These are phyloP conservation scores for Oplegnathus fasciatus DNA, from an alignment of 2,113 vertebrate species.

Conservation along the genomic window DNA sequence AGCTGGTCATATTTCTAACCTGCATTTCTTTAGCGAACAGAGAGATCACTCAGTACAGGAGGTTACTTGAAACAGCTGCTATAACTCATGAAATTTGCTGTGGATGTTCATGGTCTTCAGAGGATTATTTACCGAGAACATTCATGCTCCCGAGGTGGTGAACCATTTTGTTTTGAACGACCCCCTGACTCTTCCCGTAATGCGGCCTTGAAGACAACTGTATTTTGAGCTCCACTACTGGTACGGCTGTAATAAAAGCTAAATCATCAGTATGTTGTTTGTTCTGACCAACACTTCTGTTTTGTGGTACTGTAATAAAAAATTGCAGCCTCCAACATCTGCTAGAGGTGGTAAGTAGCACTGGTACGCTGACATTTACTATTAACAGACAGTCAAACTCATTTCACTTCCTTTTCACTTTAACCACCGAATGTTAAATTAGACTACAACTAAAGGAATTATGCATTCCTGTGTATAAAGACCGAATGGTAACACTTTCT, in stretches of 20 bases:
- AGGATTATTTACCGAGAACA: slow-evolving; percentile 7
- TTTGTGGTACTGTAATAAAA: slow-evolving; percentile 19
- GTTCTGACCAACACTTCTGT: slow-evolving; percentile 7
- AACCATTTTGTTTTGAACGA: slow-evolving; percentile 26
- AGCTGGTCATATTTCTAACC: not conserved
- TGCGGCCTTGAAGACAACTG: not conserved
- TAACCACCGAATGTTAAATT: slow-evolving; percentile 13
- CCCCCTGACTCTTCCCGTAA: slow-evolving; percentile 5
- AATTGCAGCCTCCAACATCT: slow-evolving; percentile 28
- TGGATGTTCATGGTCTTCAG: slow-evolving; percentile 1
- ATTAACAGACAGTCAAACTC: slow-evolving; percentile 6
- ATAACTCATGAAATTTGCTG: not conserved
- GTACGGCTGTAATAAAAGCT: slow-evolving; percentile 12
- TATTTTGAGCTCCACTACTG: slow-evolving; percentile 1
- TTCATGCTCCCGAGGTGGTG: not conserved
- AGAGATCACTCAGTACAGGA: not conserved
- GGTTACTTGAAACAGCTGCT: too few relatives aligned
- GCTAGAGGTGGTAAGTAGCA: not conserved
- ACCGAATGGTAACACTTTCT: not conserved
- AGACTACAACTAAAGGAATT: slow-evolving; percentile 3
- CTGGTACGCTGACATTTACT: slow-evolving; percentile 25
- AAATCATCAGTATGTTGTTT: slow-evolving; percentile 28
- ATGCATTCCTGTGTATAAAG: not conserved
- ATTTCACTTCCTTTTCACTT: not conserved
- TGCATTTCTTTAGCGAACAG: not conserved